Conservation (phyloP, 2,797 vertebrate species). For the Coracias cyanogaster region DNA sequence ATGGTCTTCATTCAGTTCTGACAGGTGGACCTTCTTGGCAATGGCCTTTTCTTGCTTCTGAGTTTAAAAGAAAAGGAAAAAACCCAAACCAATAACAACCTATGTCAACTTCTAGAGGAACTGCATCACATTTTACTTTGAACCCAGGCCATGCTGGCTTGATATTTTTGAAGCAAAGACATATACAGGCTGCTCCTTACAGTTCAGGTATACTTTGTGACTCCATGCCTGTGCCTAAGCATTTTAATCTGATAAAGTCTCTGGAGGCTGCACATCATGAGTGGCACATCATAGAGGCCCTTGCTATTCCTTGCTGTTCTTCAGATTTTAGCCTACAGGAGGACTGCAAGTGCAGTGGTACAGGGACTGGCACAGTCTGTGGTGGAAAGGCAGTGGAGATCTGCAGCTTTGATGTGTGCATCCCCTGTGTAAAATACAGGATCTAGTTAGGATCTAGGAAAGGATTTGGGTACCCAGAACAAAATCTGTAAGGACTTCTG, state of each 20-base stretch:
- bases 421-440: neutral
- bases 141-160: neutral
- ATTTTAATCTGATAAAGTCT: neutral
- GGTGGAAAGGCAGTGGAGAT: neutral
- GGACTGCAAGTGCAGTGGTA: neutral
- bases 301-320: neutral
- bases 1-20: neutral
- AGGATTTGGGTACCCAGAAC: neutral
- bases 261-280: neutral
- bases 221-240: neutral
- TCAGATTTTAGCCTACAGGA: neutral
- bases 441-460: neutral
- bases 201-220: neutral
- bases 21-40: neutral
- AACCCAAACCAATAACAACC: neutral
- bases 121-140: neutral
- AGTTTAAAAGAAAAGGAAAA: neutral
- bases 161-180: neutral
- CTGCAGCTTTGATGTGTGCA: neutral
- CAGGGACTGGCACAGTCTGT: neutral
- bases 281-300: neutral
- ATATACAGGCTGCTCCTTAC: neutral
- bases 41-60: neutral
- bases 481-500: neutral
- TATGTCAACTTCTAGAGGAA: neutral